phyloP scores from a whole-genome alignment of 2,888 invertebrate species.

The Allolobophora icterica region DNA sequence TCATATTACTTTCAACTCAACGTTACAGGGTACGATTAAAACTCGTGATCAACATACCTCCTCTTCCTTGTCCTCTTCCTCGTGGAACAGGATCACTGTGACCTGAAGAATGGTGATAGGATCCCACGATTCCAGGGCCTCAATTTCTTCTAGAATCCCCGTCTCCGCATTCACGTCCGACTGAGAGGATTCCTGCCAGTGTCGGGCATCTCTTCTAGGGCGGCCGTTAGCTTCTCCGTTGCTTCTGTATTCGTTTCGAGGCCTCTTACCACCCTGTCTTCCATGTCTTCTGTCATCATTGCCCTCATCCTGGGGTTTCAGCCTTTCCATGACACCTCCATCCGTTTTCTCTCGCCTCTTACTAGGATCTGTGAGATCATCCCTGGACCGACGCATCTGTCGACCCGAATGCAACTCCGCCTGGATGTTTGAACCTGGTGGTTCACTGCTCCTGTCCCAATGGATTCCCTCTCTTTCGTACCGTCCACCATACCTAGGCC shows the following conservation, averaged over 20 bases:
- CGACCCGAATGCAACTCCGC: neutral
- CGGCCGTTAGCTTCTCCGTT: neutral
- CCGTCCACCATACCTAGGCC: neutral
- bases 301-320: conserved; percentile 15
- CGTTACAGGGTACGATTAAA: neutral
- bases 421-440: neutral
- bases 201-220: neutral
- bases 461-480: conserved; percentile 6
- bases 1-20: neutral
- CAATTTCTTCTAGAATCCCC: neutral
- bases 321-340: neutral
- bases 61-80: conserved; percentile 20
- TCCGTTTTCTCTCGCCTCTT: conserved; percentile 49
- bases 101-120: neutral
- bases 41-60: neutral
- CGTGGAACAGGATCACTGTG: neutral
- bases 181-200: conserved; percentile 2
- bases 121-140: neutral
- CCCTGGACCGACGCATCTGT: conserved; percentile 55
- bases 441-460: conserved; percentile 23
- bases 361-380: conserved; percentile 55
- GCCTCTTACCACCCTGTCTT: conserved; percentile 11
- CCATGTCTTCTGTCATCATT: conserved; percentile 42
- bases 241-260: conserved; percentile 14
- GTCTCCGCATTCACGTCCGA: neutral